Evolutionary conservation across 2,797 vertebrate species (phyloP).

Genomic region (Pagetopsis macropterus): DNA sequence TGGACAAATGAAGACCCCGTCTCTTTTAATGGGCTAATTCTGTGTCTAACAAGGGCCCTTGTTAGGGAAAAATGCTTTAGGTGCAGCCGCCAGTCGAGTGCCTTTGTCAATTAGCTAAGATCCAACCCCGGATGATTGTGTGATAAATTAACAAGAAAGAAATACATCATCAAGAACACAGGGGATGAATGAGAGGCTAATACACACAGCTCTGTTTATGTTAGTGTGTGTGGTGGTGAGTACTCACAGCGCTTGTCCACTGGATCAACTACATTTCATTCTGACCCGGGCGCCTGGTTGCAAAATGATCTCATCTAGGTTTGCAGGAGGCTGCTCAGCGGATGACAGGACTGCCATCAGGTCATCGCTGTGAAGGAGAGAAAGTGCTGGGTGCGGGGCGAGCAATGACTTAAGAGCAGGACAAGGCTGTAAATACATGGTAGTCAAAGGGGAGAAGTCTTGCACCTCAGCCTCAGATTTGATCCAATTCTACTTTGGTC

Average conservation of each 20-base stretch:
- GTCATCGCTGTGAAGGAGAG: slow-evolving; percentile 42
- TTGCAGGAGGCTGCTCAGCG: slow-evolving; percentile 69
- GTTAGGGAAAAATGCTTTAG: slow-evolving; percentile 59
- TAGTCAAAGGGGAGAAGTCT: background rate
- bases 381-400: slow-evolving; percentile 23
- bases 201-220: slow-evolving; percentile 33
- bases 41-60: slow-evolving; percentile 63
- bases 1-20: slow-evolving; percentile 70
- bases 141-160: slow-evolving; percentile 51
- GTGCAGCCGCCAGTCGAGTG: slow-evolving; percentile 45
- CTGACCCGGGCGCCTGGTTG: slow-evolving; percentile 43
- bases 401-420: slow-evolving; percentile 7
- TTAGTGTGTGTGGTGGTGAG: slow-evolving; percentile 11
- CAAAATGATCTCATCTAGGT: slow-evolving; percentile 56
- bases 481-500: background rate
- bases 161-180: slow-evolving; percentile 48
- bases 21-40: slow-evolving; percentile 74
- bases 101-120: slow-evolving; percentile 70
- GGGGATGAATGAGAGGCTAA: slow-evolving; percentile 29
- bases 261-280: slow-evolving; percentile 67
- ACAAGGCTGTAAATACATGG: background rate
- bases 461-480: background rate
- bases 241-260: slow-evolving; percentile 30
- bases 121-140: slow-evolving; percentile 47
- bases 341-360: slow-evolving; percentile 67